Base-by-base conservation (phyloP, 2,888 invertebrate species). In the Archips xylosteana region DNA sequence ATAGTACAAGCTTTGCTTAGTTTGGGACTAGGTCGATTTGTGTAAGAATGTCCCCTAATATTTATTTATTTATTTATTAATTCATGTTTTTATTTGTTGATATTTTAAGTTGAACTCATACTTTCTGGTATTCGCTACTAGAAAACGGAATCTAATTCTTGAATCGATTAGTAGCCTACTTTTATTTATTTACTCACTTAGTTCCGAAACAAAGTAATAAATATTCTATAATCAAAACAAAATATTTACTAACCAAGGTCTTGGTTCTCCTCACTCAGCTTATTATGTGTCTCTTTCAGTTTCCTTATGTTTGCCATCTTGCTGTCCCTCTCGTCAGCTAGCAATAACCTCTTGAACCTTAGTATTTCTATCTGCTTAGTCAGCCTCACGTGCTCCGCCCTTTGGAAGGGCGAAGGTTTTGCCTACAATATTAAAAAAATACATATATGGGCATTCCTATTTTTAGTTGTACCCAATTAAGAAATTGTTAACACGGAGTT, bases 321-420 rank as follows among this genome's bases (percentile, higher is more conserved):
- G 82, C 95, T 95, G 71, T 96, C 95, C 80, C 96, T 95, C 86
- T 97, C 97, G 76, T 97, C 96, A 8, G 95, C 95, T 47, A 97
- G 91, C 78, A 97, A 91, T 76, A 96, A 95, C 3, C 96, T 95
- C 81, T 96, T 96, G 85, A 97, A 97, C 81, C 96, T 95, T 12
- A 96, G 95, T 78, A 96, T 90, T 91, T 97, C 97, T 75, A 97
- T 91, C 82, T 96, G 95, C 83, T 96, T 96, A n/a, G 95, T 95
- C 49, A 96, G 90, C 79, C 94, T 94, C 54, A 95, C 83, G 81
- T 96, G 95, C 83, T 96, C 96, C 67, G 95, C 94, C 82, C 95
- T 94, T 88, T 96, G 96, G 76, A 95, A 95, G 70, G 95, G 95
- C 10, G 96, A 96, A 0, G 96, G 95, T 88, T 95, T 96, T 76